Evolutionary conservation across 2,797 vertebrate species (phyloP).

Genomic region (Petrocephalus schoutedeni): DNA sequence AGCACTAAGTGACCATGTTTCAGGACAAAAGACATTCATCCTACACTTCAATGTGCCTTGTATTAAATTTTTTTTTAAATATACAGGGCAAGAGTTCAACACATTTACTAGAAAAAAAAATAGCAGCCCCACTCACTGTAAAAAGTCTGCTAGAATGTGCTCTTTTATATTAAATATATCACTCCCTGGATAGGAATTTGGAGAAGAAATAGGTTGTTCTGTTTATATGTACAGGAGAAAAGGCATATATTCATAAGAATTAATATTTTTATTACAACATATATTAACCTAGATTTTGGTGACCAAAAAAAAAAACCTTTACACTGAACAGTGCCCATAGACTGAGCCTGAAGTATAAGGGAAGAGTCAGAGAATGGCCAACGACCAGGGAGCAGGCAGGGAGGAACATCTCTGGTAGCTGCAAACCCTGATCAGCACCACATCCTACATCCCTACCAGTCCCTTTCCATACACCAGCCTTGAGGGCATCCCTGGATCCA

Average conservation of each 20-base stretch:
- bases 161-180: not conserved
- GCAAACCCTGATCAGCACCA: not conserved
- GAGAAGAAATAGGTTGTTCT: not conserved
- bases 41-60: not conserved
- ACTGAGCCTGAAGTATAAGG: not conserved
- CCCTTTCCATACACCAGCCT: not conserved
- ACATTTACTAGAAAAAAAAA: constrained; percentile 2
- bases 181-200: not conserved
- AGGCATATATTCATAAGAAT: not conserved
- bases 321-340: not conserved
- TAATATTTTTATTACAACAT: not conserved
- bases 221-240: not conserved
- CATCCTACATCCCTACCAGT: not conserved
- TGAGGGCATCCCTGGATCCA: not conserved
- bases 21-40: not conserved
- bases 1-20: not conserved
- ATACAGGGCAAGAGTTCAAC: not conserved
- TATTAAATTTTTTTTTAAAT: not conserved
- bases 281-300: not conserved
- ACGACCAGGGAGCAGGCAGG: not conserved
- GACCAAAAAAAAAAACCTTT: not conserved
- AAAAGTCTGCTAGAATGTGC: not conserved
- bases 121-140: not conserved
- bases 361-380: not conserved
- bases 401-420: not conserved